These are phyloP conservation scores for Panopea generosa DNA, from an alignment of 2,888 invertebrate genomes.

Conservation along the genomic window DNA sequence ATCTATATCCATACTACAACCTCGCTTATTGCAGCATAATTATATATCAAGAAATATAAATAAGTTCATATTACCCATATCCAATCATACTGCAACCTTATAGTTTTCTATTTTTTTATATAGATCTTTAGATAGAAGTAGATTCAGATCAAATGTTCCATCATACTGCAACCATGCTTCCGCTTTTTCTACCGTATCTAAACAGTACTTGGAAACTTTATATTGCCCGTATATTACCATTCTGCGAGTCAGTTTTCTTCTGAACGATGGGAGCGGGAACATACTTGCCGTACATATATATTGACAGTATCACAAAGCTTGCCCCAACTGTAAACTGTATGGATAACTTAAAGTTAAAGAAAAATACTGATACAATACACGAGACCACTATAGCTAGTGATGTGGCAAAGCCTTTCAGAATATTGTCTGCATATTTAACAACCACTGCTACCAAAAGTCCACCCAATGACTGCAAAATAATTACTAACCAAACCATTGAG, in stretches of 20 bases:
- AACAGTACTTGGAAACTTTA: too few species aligned
- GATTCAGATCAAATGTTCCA: too few species aligned
- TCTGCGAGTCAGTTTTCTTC: constrained; percentile 26
- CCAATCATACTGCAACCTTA: too few species aligned
- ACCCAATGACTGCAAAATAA: constrained; percentile 95
- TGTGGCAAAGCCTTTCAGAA: constrained; percentile 96
- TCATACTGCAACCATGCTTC: too few species aligned
- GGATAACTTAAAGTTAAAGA: constrained; percentile 95
- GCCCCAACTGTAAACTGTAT: constrained; percentile 94
- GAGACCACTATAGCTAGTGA: constrained; percentile 98
- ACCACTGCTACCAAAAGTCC: constrained; percentile 99
- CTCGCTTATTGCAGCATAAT: too few species aligned
- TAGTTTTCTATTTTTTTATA: too few species aligned
- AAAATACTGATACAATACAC: constrained; percentile 95
- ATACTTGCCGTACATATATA: constrained; percentile 92
- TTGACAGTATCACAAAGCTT: constrained; percentile 94
- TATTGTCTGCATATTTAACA: constrained; percentile 99
- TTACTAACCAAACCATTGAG: constrained; percentile 90
- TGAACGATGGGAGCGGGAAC: constrained; percentile 38
- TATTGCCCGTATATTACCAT: constrained; percentile 53
- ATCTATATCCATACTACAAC: too few species aligned
- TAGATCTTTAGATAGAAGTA: too few species aligned
- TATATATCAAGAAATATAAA: too few species aligned
- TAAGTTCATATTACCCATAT: too few species aligned
- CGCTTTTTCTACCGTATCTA: too few species aligned